Base-by-base conservation (phyloP, 64 coral and sea anemone species). In the Porites lutea region DNA sequence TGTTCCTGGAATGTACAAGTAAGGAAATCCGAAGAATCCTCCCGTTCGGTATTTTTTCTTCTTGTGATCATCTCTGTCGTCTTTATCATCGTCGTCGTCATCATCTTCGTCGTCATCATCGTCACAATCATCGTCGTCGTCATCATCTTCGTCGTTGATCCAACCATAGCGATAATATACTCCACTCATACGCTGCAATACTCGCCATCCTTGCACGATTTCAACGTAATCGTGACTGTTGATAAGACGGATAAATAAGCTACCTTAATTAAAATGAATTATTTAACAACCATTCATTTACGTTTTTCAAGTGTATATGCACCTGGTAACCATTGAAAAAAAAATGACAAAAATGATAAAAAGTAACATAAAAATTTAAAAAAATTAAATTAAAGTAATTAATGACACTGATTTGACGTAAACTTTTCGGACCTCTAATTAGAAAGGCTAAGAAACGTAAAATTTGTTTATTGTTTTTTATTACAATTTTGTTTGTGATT, bases 161-260 rank as follows among this genome's bases (percentile, higher is more conserved):
- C 81, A 84, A 7, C 44, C 64, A 46, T 84, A 68, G 0, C 14
- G 61, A 48, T 48, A 48, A 47, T 84, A 84, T 13, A 84, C 64
- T 46, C 81, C 81, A 68, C 81, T 84, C 48, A 84, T 13, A 22
- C 63, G 46, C 15, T 48, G 48, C 10, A 84, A 9, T 61, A 68
- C 61, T 1, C 81, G 62, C 9, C 64, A 69, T 0, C 81, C 81
- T 9, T 65, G 81, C 3, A 22, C 11, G 46, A 84, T 53, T 52
- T 84, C 64, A 48, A 84, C 19, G 63, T 84, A 68, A 84, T 84
- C 81, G 48, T 52, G 64, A 20, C 81, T 84, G 47, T n/a, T 18
- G 66, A 65, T 66, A 37, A 37, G 27, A 37, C 27, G 27, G 27
- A 37, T 37, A 37, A 37, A 37, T 37, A 37, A 37, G 27, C 27